A percentile compares a stretch with the other conserved stretches of the same genome.
These are phyloP conservation scores for Cinclus mexicanus DNA, from an alignment of 2,113 vertebrate species.

Conservation along the genomic window DNA sequence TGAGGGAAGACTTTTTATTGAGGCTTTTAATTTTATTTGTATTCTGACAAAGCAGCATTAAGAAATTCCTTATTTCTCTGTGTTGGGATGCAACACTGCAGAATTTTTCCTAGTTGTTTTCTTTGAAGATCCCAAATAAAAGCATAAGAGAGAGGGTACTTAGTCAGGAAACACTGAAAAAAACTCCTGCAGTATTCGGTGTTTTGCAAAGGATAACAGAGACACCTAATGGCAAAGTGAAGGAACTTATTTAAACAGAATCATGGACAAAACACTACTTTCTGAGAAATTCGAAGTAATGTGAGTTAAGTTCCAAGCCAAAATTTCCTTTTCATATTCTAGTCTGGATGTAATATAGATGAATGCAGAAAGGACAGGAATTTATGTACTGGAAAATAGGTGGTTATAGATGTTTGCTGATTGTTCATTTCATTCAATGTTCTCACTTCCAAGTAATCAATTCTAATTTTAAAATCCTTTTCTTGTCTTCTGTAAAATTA, in stretches of 20 bases:
- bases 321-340: background rate
- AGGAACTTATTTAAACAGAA: background rate
- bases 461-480: background rate
- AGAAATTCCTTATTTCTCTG: background rate
- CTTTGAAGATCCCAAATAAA: background rate
- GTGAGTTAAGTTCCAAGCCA: background rate
- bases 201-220: constrained; percentile 58
- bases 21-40: background rate
- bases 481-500: background rate
- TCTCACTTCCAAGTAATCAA: background rate
- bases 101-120: background rate
- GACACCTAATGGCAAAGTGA: constrained; percentile 70
- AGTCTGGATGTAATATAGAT: background rate
- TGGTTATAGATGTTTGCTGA: background rate
- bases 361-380: background rate
- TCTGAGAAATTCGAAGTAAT: background rate
- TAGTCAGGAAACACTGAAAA: background rate
- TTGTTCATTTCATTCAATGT: background rate
- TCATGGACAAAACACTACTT: background rate
- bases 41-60: background rate
- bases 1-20: background rate
- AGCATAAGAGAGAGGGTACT: background rate
- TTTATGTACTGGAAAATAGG: background rate
- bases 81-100: background rate
- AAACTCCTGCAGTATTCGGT: background rate